Conservation (phyloP, 2,113 vertebrate genomes). For the Sminthopsis crassicaudata region DNA sequence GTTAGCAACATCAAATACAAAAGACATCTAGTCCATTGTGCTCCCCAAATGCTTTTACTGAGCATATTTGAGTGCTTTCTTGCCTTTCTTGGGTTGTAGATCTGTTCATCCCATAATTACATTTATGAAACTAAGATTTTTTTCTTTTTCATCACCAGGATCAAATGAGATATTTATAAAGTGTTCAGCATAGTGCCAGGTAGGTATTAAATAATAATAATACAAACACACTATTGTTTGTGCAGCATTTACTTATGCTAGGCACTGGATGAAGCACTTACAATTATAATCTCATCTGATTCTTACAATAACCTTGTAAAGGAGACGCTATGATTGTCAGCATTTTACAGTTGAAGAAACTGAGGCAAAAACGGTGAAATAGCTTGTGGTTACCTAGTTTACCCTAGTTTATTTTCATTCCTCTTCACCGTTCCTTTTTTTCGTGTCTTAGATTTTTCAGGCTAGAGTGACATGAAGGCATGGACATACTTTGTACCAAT, state of each 20-base stretch:
- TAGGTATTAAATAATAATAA: neutral
- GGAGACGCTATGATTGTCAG: neutral
- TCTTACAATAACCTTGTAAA: neutral
- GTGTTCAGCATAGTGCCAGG: neutral
- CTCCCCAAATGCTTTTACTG: neutral
- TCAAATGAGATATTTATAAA: neutral
- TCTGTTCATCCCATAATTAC: neutral
- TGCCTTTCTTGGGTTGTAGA: neutral
- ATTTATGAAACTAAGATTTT: neutral
- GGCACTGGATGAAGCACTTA: neutral
- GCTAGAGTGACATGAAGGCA: neutral
- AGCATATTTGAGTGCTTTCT: neutral
- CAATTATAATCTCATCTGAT: neutral
- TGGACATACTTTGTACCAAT: neutral
- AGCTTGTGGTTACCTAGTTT: neutral
- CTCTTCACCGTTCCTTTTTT: neutral
- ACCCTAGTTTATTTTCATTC: neutral
- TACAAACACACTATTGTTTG: neutral
- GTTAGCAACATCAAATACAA: neutral
- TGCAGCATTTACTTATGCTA: neutral
- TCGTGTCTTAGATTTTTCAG: neutral
- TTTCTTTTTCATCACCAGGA: neutral
- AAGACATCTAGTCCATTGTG: neutral
- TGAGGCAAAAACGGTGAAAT: neutral
- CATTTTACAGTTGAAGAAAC: neutral